Conservation (phyloP, 2,888 invertebrate genomes). For the Miltochrista miniata region DNA sequence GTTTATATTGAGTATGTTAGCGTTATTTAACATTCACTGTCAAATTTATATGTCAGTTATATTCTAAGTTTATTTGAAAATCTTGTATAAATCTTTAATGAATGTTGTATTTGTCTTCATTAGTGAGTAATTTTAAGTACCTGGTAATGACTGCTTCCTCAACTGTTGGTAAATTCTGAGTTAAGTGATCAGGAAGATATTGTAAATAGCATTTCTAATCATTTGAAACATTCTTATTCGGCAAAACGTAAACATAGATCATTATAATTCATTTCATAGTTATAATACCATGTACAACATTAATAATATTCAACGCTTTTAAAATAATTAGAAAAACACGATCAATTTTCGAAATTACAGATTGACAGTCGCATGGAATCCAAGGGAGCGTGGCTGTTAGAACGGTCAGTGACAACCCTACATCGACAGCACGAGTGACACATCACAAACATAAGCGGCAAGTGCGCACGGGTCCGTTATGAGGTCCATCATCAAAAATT, state of each 20-base stretch:
- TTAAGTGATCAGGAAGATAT: not conserved
- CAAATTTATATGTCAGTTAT: constrained; percentile 10
- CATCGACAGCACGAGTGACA: constrained; percentile 48
- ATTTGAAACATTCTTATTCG: not conserved
- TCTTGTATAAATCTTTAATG: not conserved
- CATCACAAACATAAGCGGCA: constrained; percentile 59
- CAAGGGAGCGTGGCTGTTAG: constrained; percentile 45
- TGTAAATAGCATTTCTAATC: not conserved
- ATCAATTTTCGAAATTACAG: constrained; percentile 31
- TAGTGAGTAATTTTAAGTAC: constrained; percentile 4
- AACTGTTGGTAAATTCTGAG: constrained; percentile 1
- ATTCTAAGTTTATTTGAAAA: not conserved
- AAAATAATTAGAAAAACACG: constrained; percentile 32
- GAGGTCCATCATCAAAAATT: constrained; percentile 57
- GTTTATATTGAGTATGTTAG: constrained; percentile 53
- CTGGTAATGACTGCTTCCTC: not conserved
- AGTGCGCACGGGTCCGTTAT: constrained; percentile 56
- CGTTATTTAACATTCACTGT: constrained; percentile 31
- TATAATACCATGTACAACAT: constrained; percentile 21
- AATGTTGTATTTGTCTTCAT: not conserved
- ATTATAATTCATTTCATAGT: constrained; percentile 15
- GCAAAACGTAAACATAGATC: not conserved
- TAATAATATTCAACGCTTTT: constrained; percentile 30
- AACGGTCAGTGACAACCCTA: constrained; percentile 51
- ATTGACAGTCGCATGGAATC: constrained; percentile 37